These are phyloP conservation scores for Hirtodrosophila duncani DNA, from an alignment of 2,888 invertebrate genomes.

Conservation along the genomic window DNA sequence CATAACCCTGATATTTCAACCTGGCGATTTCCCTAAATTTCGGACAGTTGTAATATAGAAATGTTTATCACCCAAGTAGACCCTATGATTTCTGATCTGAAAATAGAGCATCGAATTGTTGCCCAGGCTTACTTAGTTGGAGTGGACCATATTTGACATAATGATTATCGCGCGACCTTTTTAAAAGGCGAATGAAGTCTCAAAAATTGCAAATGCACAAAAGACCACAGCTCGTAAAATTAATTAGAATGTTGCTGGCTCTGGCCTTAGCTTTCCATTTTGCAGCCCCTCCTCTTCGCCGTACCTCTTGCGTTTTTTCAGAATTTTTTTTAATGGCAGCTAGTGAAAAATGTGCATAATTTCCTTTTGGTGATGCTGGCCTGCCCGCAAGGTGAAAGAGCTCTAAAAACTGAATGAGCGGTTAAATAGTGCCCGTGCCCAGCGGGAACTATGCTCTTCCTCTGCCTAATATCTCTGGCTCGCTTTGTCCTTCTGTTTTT, in stretches of 20 bases:
- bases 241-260: constrained; percentile 51
- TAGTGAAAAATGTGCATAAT: constrained; percentile 14
- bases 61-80: too few species aligned
- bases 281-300: not conserved
- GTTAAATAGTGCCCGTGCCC: constrained; percentile 43
- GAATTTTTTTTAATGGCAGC: constrained; percentile 30
- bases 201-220: constrained; percentile 23
- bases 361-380: constrained; percentile 6
- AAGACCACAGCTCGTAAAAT: constrained; percentile 41
- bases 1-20: too few species aligned
- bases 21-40: too few species aligned
- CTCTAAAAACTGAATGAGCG: constrained; percentile 45
- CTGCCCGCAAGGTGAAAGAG: constrained; percentile 44
- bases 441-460: constrained; percentile 11
- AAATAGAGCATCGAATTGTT: too few species aligned
- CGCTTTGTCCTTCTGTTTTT: constrained; percentile 25
- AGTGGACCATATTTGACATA: too few species aligned
- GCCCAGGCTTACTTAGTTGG: too few species aligned
- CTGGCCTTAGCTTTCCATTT: not conserved
- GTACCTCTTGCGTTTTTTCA: constrained; percentile 15
- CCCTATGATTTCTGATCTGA: too few species aligned
- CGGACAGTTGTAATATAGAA: too few species aligned
- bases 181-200: not conserved
- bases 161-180: too few species aligned
- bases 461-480: constrained; percentile 3